Evolutionary conservation across 2,797 vertebrate genomes (phyloP).

Genomic region (Ispidina lecontei): DNA sequence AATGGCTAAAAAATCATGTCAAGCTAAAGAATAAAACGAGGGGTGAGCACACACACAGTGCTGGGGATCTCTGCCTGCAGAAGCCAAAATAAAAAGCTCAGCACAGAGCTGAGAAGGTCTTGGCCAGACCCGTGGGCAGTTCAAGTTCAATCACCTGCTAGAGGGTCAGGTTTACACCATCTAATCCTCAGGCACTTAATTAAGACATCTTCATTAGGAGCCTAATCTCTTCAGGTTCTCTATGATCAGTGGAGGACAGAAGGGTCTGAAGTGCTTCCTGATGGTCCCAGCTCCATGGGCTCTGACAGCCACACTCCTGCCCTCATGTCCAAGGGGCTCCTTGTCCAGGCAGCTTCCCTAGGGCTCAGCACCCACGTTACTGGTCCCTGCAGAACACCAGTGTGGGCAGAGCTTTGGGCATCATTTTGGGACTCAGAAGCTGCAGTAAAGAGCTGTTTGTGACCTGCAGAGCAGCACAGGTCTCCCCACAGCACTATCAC

Average conservation of each 20-base stretch:
- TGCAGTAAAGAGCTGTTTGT: neutral
- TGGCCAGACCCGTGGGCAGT: too few relatives aligned
- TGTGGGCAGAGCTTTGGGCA: neutral
- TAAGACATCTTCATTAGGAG: too few relatives aligned
- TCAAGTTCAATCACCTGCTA: too few relatives aligned
- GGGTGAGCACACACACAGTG: neutral
- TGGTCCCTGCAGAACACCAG: neutral
- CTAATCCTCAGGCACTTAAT: too few relatives aligned
- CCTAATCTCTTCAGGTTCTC: too few relatives aligned
- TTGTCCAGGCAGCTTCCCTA: neutral
- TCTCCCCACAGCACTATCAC: fast-evolving
- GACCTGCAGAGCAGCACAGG: neutral
- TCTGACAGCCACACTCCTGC: too few relatives aligned
- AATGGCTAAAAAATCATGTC: neutral
- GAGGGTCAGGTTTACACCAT: too few relatives aligned
- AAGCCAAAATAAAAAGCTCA: neutral
- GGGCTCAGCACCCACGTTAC: neutral
- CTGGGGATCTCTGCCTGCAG: neutral
- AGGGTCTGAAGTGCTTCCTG: too few relatives aligned
- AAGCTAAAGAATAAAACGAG: neutral
- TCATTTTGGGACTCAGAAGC: neutral
- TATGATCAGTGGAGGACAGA: too few relatives aligned
- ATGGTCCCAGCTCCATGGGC: too few relatives aligned
- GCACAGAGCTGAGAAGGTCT: too few relatives aligned
- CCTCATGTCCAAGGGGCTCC: too few relatives aligned